A percentile compares a stretch with the other conserved stretches of the same genome.
Evolutionary conservation across 2,113 vertebrate species (phyloP).

Genomic region (Oenanthe melanoleuca): DNA sequence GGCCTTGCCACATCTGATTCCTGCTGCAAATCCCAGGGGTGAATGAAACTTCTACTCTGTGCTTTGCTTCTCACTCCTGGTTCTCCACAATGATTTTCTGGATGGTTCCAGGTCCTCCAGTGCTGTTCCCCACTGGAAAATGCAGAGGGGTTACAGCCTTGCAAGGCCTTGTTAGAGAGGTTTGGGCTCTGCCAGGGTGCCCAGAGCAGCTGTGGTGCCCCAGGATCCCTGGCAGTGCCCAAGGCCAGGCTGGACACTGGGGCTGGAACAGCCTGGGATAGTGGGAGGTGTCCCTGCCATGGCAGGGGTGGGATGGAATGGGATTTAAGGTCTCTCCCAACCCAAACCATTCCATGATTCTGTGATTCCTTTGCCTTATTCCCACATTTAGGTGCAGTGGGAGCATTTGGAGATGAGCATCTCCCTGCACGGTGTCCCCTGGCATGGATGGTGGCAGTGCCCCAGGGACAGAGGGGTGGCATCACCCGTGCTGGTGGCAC

Average conservation of each 20-base stretch:
- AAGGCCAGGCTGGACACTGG: background rate
- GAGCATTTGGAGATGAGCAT: background rate
- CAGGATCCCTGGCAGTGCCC: background rate
- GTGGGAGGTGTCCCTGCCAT: background rate
- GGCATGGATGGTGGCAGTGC: background rate
- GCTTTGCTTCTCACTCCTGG: background rate
- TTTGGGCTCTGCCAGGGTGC: background rate
- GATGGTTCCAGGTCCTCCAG: background rate
- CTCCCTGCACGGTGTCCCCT: background rate
- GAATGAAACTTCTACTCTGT: background rate
- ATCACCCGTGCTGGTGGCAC: fast-evolving
- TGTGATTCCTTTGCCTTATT: background rate
- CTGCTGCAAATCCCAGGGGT: background rate
- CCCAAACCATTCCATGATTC: background rate
- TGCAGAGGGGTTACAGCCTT: background rate
- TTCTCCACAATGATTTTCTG: background rate
- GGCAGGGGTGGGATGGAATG: fast-evolving
- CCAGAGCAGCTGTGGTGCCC: background rate
- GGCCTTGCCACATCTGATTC: background rate
- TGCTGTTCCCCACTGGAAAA: background rate
- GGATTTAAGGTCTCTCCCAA: background rate
- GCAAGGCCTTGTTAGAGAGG: too few species aligned
- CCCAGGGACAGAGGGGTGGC: background rate
- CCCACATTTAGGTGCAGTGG: too few species aligned
- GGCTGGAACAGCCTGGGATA: background rate